phyloP scores from a whole-genome alignment of 2,113 vertebrate species.

The Channa maculata region DNA sequence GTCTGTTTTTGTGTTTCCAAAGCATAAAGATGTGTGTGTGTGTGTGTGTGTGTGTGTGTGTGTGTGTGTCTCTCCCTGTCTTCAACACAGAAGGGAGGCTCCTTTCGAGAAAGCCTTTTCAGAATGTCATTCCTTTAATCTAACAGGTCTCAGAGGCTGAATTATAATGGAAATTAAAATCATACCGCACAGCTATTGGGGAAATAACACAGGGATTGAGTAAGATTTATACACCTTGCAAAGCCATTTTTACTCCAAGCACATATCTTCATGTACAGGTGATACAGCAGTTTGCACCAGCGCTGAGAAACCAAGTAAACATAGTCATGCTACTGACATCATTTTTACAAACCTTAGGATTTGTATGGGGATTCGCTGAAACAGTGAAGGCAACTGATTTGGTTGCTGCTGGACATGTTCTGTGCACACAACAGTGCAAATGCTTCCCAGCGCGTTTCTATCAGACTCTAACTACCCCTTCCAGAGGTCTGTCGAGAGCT shows the following conservation, averaged over 20 bases:
- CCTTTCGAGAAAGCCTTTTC: conserved; percentile 24
- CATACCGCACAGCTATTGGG: neutral
- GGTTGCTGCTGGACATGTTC: neutral
- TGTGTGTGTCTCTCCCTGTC: conserved; percentile 9
- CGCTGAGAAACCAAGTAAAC: neutral
- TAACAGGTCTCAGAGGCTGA: conserved; percentile 27
- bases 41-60: conserved; percentile 1
- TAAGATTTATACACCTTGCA: conserved; percentile 4
- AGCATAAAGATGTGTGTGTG: conserved; percentile 15
- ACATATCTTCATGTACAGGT: conserved; percentile 12
- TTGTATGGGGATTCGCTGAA: neutral
- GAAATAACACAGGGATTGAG: neutral
- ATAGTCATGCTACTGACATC: neutral
- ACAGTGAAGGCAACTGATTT: neutral
- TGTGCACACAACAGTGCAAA: neutral
- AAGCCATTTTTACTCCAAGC: conserved; percentile 7
- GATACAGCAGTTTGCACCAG: neutral
- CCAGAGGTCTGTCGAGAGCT: neutral
- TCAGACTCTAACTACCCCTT: neutral
- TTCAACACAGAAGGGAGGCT: conserved; percentile 34
- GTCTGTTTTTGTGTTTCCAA: conserved; percentile 17
- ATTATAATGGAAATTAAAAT: conserved; percentile 35
- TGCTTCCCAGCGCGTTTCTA: neutral
- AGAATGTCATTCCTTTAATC: conserved; percentile 53
- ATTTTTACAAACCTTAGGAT: neutral